Conservation (phyloP, 2,797 vertebrate genomes). For the Notolepis coatsorum region DNA sequence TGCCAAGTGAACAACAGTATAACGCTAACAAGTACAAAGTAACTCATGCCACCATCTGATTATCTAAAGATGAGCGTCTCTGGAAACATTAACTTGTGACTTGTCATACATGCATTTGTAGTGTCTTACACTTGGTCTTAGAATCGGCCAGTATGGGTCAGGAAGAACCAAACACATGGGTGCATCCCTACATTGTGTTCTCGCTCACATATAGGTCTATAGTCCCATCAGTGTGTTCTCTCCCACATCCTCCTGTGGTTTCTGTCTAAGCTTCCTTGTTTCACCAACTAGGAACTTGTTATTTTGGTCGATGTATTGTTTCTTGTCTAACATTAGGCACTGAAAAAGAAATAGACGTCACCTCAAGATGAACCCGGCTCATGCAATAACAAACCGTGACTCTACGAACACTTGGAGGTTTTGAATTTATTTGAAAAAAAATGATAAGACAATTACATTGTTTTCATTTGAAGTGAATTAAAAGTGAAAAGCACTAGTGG, state of each 20-base stretch:
- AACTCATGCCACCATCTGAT: no score
- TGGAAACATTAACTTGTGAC: no score
- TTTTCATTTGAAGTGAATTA: slow-evolving; percentile 48
- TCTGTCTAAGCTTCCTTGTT: background rate
- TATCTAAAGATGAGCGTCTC: no score
- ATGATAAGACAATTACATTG: slow-evolving; percentile 35
- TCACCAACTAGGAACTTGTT: background rate
- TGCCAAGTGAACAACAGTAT: no score
- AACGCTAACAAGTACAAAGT: no score
- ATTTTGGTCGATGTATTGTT: background rate
- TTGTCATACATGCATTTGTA: no score
- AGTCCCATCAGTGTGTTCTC: background rate
- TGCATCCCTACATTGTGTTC: no score
- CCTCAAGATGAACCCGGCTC: background rate
- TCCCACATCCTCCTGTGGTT: background rate
- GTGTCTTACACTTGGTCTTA: no score
- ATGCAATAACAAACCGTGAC: background rate
- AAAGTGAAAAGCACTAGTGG: slow-evolving; percentile 38
- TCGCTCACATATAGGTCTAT: no score
- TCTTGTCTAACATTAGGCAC: background rate
- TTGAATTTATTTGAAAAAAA: slow-evolving; percentile 71
- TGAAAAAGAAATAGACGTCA: no score
- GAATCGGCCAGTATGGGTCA: no score
- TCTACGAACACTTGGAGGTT: slow-evolving; percentile 34
- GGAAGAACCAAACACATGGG: no score